Base-by-base conservation (phyloP, 1,140 invertebrate species). In the Arion vulgaris region DNA sequence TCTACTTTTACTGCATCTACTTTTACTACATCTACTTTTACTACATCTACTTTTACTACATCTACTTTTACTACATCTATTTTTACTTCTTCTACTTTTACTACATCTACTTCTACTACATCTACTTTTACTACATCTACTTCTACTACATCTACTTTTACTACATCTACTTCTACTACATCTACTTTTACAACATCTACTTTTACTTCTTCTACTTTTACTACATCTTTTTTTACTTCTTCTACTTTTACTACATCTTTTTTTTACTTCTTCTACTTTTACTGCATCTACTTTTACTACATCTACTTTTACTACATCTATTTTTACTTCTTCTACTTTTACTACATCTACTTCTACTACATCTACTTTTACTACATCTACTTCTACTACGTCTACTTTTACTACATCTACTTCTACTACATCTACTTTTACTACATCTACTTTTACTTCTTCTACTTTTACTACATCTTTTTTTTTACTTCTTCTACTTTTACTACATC, bases 311-410 rank as follows among this genome's bases (percentile, higher is more conserved):
- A 71, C 68, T 71, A 71, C 68, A 23, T 23, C 68, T 71, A 32
- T 28, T 71, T 4, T 28, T 71, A 71, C 68, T 71, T 23, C 68
- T 71, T 23, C 68, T 71, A 32, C 68, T 71, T 4, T 28, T 71
- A 62, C 76, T 79, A 66, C 76, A 7, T 11, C 76, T 79, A 66
- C 76, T 79, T 32, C 76, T 79, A 68, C 76, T 79, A 66, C 76
- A 66, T 66, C 76, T 79, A 66, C 76, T 79, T 11, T 51, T 79
- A 79, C 76, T 79, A 79, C 51, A 66, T 11, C 76, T 79, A 79
- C 51, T 79, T 66, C 68, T 39, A 71, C 68, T 71, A 71, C 68
- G 15, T 23, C 68, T 71, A 71, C 68, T 32, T 4, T 28, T 71
- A 71, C 32, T 71, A 32, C 11, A 23, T 4, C 32, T 71, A 71